phyloP scores from a whole-genome alignment of 1,140 invertebrate genomes.

The Ooceraea biroi region DNA sequence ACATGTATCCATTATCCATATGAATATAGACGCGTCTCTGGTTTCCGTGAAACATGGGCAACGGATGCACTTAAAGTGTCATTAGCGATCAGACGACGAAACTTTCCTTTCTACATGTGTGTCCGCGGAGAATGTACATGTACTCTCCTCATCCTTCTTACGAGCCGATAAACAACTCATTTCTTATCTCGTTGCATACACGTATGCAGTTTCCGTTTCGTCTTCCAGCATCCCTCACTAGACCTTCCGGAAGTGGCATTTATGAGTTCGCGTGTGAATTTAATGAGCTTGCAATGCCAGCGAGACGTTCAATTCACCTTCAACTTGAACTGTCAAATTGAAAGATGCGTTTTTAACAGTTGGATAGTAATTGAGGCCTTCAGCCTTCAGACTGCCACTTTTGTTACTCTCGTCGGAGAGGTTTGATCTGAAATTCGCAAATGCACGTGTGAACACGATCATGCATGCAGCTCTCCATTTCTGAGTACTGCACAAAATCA shows the following conservation, averaged over 20 bases:
- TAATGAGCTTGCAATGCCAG: too few species aligned
- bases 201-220: not conserved
- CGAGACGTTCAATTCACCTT: too few species aligned
- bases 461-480: not conserved
- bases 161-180: not conserved
- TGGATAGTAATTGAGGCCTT: too few species aligned
- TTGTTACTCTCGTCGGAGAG: too few species aligned
- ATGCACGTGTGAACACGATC: not conserved
- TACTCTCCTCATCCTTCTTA: not conserved
- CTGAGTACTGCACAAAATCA: not conserved
- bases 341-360: too few species aligned
- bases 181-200: not conserved
- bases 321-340: too few species aligned
- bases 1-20: not conserved
- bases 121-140: slow-evolving; percentile 20
- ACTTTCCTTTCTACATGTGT: slow-evolving; percentile 54
- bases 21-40: too few species aligned
- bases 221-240: not conserved
- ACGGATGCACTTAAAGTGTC: slow-evolving; percentile 65
- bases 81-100: slow-evolving; percentile 47
- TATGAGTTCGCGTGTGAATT: too few species aligned
- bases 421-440: too few species aligned
- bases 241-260: too few species aligned
- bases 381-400: too few species aligned
- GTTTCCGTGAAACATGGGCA: slow-evolving; percentile 17